These are phyloP conservation scores for Molossus molossus DNA, from an alignment of 2,797 vertebrate species.

Conservation along the genomic window DNA sequence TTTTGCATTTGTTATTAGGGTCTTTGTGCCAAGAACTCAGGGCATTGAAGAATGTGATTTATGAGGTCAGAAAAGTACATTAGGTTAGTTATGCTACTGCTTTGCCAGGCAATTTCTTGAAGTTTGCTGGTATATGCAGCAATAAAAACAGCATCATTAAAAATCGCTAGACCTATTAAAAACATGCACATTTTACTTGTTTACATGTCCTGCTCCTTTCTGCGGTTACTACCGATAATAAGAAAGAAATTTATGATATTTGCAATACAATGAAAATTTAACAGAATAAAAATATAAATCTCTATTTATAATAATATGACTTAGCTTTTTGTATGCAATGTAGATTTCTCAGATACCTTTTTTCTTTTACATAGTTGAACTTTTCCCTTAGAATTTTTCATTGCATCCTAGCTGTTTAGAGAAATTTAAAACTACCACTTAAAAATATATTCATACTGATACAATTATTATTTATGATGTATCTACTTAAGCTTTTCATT, in stretches of 20 bases:
- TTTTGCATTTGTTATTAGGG: constrained; percentile 54
- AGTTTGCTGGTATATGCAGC: constrained; percentile 53
- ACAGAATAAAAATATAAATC: constrained; percentile 52
- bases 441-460: constrained; percentile 14
- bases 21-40: constrained; percentile 65
- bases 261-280: constrained; percentile 58
- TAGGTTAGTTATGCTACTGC: constrained; percentile 58
- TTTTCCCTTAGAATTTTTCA: constrained; percentile 63
- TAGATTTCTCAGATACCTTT: constrained; percentile 66
- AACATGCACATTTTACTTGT: constrained; percentile 65
- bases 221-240: constrained; percentile 69
- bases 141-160: constrained; percentile 59
- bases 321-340: neutral
- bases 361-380: constrained; percentile 38
- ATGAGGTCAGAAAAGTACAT: constrained; percentile 68
- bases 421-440: constrained; percentile 46
- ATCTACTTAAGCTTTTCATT: constrained; percentile 42
- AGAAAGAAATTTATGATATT: constrained; percentile 78
- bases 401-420: constrained; percentile 14
- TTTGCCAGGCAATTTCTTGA: neutral
- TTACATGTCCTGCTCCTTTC: constrained; percentile 74
- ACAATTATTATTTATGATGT: constrained; percentile 37
- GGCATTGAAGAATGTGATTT: constrained; percentile 42
- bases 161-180: constrained; percentile 82
- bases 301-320: constrained; percentile 33